Base-by-base conservation (phyloP, 2,113 vertebrate species). In the Ibidorhyncha struthersii region DNA sequence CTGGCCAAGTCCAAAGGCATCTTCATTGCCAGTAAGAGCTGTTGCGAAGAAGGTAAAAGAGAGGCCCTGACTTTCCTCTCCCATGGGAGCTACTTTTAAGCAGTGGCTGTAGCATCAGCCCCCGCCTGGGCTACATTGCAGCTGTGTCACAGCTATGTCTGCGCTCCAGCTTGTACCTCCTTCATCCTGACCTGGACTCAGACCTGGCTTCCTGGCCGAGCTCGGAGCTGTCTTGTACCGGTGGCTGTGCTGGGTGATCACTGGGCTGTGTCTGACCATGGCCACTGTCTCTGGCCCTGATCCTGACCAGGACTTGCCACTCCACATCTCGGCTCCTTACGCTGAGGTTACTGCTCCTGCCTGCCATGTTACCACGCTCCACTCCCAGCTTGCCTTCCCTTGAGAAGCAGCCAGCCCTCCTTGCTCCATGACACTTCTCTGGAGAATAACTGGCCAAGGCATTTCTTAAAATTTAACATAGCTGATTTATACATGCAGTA, bases 51-150 rank as follows among this genome's bases (percentile, higher is more conserved):
- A 47, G 19, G 49, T 72, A 90, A 82, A 69, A 69, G 12, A 0
- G 0, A 43, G 20, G 32, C 27, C 30, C 43, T 59, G 56, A 25
- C 36, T 74, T 26, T 61, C 21, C 38, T 52, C 81, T 76, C 21
- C 45, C 36, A 15, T 5, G 12, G 17, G 23, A 40, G 34, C 16
- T 45, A 62, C 29, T 22, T 73, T 62, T 45, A 40, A 95, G 34
- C 15, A 29, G 36, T 9, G 34, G 32, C 45, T 4, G 3, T 40
- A 45, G 21, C 6, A 1, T 56, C 56, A 76, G 30, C 20, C 34
- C 7, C 18, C 0, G 0, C n/a, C 36, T 32, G 36, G 41, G 27
- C 41, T 20, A 27, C 15, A 47, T 40, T 1, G 0, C 22, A 40
- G n/a, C 26, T 0, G 2, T 29, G 25, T 20, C 43, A 55, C 49